Evolutionary conservation across 2,888 invertebrate species (phyloP), one percentile per base, ranked within the genome.

Genomic region (Polyploca ridens): DNA sequence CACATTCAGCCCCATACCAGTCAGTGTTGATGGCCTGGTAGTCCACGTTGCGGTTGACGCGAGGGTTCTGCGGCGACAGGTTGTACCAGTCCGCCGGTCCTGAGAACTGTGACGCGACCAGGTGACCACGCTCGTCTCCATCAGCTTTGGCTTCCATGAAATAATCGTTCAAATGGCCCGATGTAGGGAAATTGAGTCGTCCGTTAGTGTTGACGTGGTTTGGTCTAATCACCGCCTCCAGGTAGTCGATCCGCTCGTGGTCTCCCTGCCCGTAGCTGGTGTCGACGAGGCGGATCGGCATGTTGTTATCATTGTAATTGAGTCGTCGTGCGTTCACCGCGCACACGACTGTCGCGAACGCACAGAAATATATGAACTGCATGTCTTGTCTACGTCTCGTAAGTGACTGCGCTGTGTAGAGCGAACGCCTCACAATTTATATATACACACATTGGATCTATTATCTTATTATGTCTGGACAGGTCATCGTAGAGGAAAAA

Each of bases 121-220:
- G 62, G 46, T 68, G 68, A 4, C 68, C 68, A 10, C 66, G 65
- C 61, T 68, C 68, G n/a, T 68, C 68, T 33, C 68, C 64, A 13
- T 11, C 16, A 0, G 41, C 44, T 13, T 33, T 44, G 5, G 62
- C 16, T 10, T 27, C 44, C 44, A 33, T 10, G 33, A 62, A 62
- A 5, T 62, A 46, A 14, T 46, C 62, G 19, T 62, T 19, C 38
- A 62, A 33, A 6, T 44, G 62, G 16, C 62, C 62, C 46, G 44
- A 27, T 5, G 62, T 62, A 2, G 62, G 62, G 44, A 62, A 62
- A 14, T 62, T 46, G 19, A 62, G 27, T 10, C 62, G 62, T 19
- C 27, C 35, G 14, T 44, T 44, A 14, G 41, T 62, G 62, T 46
- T 62, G 11, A 62, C 46, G 3, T 62, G 62, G 0, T 38, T 14